phyloP scores from a whole-genome alignment of 2,797 vertebrate genomes.

The Ambastaia sidthimunki region DNA sequence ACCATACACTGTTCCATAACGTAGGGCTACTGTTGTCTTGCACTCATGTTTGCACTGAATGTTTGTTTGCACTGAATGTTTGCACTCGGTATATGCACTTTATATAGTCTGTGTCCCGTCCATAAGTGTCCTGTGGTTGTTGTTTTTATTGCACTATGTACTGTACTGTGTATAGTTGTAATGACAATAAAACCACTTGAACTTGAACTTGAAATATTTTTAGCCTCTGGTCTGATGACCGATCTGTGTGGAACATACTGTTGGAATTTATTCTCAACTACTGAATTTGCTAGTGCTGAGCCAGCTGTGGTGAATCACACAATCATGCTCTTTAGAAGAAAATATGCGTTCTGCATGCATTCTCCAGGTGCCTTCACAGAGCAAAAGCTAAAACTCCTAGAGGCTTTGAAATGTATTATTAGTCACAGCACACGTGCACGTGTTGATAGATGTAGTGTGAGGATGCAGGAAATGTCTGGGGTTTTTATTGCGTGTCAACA shows the following conservation, averaged over 20 bases:
- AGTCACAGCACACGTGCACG: slow-evolving; percentile 70
- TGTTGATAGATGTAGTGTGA: slow-evolving; percentile 46
- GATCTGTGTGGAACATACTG: slow-evolving; percentile 52
- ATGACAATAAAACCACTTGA: too few species aligned
- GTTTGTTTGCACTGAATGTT: too few species aligned
- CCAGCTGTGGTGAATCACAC: slow-evolving; percentile 60
- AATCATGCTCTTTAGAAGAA: slow-evolving; percentile 40
- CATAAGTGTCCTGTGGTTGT: too few species aligned
- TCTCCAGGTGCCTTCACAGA: slow-evolving; percentile 46
- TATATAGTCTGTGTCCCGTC: too few species aligned
- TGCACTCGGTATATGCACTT: too few species aligned
- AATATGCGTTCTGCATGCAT: slow-evolving; percentile 26
- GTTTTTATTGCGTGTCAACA: background rate
- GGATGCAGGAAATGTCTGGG: slow-evolving; percentile 7
- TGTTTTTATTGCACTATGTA: too few species aligned
- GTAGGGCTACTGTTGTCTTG: too few species aligned
- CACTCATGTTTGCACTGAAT: too few species aligned
- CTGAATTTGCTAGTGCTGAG: slow-evolving; percentile 55
- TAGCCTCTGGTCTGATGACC: slow-evolving; percentile 39
- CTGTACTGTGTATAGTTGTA: too few species aligned
- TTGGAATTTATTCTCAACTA: slow-evolving; percentile 54
- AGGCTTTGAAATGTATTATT: slow-evolving; percentile 43
- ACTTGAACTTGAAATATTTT: too few species aligned
- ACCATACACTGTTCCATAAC: too few species aligned
- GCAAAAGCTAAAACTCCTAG: slow-evolving; percentile 16